Percentiles rank a stretch among this genome's conserved stretches.
These are phyloP conservation scores for Drosophila kuntzei DNA, from an alignment of 2,888 invertebrate species.

Conservation along the genomic window DNA sequence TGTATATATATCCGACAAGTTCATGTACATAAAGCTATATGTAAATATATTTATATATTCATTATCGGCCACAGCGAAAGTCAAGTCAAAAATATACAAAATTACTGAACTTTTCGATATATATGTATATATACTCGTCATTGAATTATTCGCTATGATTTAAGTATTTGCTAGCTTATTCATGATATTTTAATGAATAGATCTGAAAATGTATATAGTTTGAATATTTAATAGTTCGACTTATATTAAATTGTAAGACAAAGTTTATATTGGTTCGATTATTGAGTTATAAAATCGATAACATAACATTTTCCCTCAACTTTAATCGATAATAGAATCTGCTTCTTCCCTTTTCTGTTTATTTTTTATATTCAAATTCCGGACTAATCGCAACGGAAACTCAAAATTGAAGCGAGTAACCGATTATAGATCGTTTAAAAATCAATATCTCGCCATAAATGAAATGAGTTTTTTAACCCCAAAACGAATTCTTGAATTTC, in stretches of 20 bases:
- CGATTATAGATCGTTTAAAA: not conserved
- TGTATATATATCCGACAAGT: slow-evolving; percentile 21
- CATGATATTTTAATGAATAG: not conserved
- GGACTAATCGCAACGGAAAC: no score
- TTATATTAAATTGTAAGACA: no score
- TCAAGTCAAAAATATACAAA: slow-evolving; percentile 3
- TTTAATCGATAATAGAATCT: not conserved
- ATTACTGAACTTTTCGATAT: slow-evolving; percentile 2
- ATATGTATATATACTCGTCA: not conserved
- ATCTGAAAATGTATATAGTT: not conserved
- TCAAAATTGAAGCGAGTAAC: not conserved
- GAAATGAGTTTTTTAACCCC: slow-evolving; percentile 2
- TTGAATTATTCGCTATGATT: not conserved
- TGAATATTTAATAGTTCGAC: not conserved
- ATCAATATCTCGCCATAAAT: not conserved
- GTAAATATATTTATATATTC: slow-evolving; percentile 24
- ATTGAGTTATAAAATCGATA: not conserved
- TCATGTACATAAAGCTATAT: slow-evolving; percentile 20
- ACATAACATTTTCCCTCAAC: not conserved
- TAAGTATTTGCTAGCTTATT: not conserved
- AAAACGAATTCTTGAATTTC: slow-evolving; percentile 6
- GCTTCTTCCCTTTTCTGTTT: not conserved
- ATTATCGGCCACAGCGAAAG: slow-evolving; percentile 30
- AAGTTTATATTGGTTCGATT: not conserved
- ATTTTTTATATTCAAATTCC: not conserved